Base-by-base conservation (phyloP, 2,113 vertebrate genomes). In the Pseudorasbora parva region DNA sequence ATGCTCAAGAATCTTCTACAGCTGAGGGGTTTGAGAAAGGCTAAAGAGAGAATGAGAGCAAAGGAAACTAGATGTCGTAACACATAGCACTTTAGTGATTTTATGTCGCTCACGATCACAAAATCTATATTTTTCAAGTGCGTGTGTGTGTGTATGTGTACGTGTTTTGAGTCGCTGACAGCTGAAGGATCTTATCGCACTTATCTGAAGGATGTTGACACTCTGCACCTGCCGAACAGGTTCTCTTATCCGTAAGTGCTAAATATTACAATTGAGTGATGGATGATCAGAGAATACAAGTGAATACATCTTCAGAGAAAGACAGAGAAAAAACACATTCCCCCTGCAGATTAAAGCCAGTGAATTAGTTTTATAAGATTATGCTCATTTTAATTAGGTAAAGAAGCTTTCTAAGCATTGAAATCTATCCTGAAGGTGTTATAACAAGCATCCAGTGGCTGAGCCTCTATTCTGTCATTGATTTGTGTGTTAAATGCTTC, bases 101-200 rank as follows among this genome's bases (percentile, higher is more conserved):
- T 81, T 81, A 81, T 69, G 78, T 69, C 78, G 0, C 78, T 69
- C 78, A 19, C 47, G 41, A 23, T 69, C 78, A 49, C 21, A 4
- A 60, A 83, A 69, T 54, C 82, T 19, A 83, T 62, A 66, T 30
- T 41, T 17, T 56, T 69, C 19, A n/a, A 51, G 82, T 25, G 57
- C 74, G 21, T 82, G 83, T 82, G 69, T 78, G 62, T 3, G 43
- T 86, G 80, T 90, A 72, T 81, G 73, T 45, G 17, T 82, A 78
- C 37, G 68, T 81, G 45, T 83, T 23, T 51, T 73, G 69, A 80
- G 82, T 72, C 72, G 49, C 75, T 81, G 49, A 60, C 25, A 15
- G n/a, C 72, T 68, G 30, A 47, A 66, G 43, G 73, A 82, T 64
- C 62, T 84, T 84, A 82, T 80, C 68, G 2, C 15, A 12, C 59